These are phyloP conservation scores for Oncopeltus fasciatus DNA, from an alignment of 1,140 invertebrate genomes.

Conservation along the genomic window DNA sequence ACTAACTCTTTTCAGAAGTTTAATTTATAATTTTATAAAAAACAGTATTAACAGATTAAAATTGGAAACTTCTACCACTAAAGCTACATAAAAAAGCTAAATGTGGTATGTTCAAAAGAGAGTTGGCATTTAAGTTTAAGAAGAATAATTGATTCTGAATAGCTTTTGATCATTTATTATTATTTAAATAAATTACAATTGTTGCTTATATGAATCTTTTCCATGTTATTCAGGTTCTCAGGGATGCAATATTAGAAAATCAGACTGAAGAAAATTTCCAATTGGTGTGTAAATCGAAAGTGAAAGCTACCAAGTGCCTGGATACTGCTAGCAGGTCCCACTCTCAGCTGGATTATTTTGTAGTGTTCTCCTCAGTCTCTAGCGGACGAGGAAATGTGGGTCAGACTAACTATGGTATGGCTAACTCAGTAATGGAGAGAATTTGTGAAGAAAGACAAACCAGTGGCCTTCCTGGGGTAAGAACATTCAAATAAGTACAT, in stretches of 20 bases:
- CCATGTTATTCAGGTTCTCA: conserved; percentile 52
- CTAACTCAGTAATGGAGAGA: conserved; percentile 92
- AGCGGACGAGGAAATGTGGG: conserved; percentile 89
- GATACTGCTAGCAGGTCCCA: conserved; percentile 58
- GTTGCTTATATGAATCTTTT: too few relatives aligned
- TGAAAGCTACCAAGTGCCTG: conserved; percentile 56
- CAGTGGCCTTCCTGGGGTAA: conserved; percentile 58
- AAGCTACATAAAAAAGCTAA: too few relatives aligned
- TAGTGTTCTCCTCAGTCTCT: conserved; percentile 88
- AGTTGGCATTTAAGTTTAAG: too few relatives aligned
- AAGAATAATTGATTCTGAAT: too few relatives aligned
- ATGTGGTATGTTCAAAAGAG: too few relatives aligned
- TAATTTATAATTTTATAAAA: too few relatives aligned
- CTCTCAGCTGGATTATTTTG: conserved; percentile 73
- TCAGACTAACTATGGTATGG: conserved; percentile 88
- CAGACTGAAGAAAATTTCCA: conserved; percentile 66
- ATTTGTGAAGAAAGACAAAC: conserved; percentile 71
- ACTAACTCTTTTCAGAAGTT: too few relatives aligned
- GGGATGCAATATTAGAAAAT: conserved; percentile 80
- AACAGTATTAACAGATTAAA: too few relatives aligned
- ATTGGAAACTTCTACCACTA: too few relatives aligned
- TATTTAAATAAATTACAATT: too few relatives aligned
- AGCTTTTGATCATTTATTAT: too few relatives aligned
- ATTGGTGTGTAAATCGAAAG: conserved; percentile 60
- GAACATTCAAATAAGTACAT: too few relatives aligned